Conservation (phyloP, 2,113 vertebrate species). For the Embiotoca jacksoni region DNA sequence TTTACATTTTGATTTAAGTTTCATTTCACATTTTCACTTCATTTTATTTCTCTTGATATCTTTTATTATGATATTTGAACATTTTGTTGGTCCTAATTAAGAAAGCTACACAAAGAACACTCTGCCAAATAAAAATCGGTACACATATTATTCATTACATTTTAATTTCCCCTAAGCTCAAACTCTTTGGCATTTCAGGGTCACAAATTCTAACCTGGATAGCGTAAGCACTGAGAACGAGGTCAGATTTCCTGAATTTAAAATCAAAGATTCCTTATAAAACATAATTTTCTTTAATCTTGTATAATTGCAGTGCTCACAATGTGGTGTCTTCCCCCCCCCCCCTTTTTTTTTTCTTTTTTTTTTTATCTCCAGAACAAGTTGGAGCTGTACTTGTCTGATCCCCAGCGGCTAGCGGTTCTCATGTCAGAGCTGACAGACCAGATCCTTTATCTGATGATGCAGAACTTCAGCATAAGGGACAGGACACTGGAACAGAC, state of each 20-base stretch:
- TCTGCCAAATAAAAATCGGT: neutral
- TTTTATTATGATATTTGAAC: neutral
- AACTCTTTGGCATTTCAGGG: constrained; percentile 51
- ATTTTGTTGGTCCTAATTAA: neutral
- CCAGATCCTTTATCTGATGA: constrained; percentile 89
- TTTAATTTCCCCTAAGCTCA: neutral
- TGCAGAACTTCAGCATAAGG: constrained; percentile 87
- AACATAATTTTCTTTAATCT: neutral
- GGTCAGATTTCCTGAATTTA: constrained; percentile 51
- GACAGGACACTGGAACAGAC: constrained; percentile 83
- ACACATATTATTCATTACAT: neutral
- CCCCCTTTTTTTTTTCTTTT: too few species aligned
- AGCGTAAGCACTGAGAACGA: constrained; percentile 64
- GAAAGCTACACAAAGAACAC: neutral
- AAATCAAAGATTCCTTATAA: constrained; percentile 1
- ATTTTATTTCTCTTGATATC: neutral
- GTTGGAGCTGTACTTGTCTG: constrained; percentile 88
- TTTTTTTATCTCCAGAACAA: constrained; percentile 77
- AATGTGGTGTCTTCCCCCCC: neutral
- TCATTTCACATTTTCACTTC: neutral
- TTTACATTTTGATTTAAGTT: too few species aligned
- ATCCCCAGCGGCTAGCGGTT: constrained; percentile 88
- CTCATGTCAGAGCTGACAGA: constrained; percentile 87
- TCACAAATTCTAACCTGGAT: constrained; percentile 20
- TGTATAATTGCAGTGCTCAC: neutral